Evolutionary conservation across 2,113 vertebrate genomes (phyloP).

Genomic region (Psilopsiagon aymara): DNA sequence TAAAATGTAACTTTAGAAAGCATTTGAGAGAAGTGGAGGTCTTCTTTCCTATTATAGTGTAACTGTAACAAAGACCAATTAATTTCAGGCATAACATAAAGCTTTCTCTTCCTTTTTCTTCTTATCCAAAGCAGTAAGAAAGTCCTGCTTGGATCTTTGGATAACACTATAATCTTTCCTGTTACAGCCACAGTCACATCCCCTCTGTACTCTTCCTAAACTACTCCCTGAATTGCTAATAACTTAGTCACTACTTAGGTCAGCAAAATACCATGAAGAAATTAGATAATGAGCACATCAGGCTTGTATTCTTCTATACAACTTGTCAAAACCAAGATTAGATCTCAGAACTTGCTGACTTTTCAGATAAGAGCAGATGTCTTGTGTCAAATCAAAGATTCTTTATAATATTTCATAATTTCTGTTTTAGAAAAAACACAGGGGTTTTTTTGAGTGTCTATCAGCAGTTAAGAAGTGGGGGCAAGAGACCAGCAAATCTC

Average conservation of each 20-base stretch:
- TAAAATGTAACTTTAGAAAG: neutral
- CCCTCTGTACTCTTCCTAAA: neutral
- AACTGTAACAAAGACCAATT: neutral
- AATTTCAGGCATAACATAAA: neutral
- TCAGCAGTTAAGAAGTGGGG: neutral
- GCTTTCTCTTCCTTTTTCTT: neutral
- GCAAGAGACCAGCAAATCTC: neutral
- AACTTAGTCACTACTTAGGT: neutral
- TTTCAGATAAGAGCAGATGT: neutral
- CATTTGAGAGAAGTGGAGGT: neutral
- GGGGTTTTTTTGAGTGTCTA: neutral
- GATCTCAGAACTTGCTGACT: neutral
- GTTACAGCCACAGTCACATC: neutral
- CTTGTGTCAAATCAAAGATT: neutral
- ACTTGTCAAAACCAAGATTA: constrained; percentile 6
- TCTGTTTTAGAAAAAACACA: neutral
- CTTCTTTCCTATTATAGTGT: neutral
- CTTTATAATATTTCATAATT: neutral
- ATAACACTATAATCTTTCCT: neutral
- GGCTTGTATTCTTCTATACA: neutral
- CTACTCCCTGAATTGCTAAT: neutral
- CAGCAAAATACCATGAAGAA: neutral
- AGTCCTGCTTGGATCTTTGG: neutral
- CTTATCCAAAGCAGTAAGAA: neutral
- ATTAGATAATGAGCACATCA: neutral